A percentile compares a stretch with the other conserved stretches of the same genome.
Conservation (phyloP, 2,797 vertebrate genomes). For the Peromyscus melanophrys region DNA sequence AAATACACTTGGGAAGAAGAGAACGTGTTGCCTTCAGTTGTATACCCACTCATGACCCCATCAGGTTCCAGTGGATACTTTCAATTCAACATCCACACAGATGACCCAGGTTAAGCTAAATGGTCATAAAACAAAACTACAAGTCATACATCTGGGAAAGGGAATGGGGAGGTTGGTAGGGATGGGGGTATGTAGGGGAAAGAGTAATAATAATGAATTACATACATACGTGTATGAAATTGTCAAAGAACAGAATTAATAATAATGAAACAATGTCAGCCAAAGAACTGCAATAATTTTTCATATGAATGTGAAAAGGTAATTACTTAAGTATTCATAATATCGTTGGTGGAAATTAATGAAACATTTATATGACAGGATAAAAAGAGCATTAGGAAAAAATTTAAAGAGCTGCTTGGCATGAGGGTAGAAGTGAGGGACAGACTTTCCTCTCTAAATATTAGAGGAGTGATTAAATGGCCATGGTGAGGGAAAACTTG, state of each 20-base stretch:
- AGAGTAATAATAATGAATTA: neutral
- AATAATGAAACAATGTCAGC: neutral
- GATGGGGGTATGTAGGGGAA: neutral
- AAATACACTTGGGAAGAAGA: neutral
- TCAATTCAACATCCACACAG: neutral
- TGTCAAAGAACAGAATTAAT: neutral
- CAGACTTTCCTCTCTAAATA: constrained; percentile 23
- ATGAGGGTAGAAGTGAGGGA: neutral
- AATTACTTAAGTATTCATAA: constrained; percentile 45
- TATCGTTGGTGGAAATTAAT: constrained; percentile 43
- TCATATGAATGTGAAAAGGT: constrained; percentile 28
- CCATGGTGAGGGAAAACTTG: neutral
- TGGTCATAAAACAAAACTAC: neutral
- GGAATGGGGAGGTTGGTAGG: neutral
- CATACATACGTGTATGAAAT: neutral
- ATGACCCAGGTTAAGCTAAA: neutral
- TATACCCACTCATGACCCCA: neutral
- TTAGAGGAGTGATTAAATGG: constrained; percentile 22
- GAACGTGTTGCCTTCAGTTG: neutral
- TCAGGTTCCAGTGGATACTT: neutral
- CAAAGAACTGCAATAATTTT: constrained; percentile 8
- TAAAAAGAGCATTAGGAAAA: constrained; percentile 18
- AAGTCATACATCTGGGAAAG: neutral
- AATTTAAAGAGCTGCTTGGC: neutral
- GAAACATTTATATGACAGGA: constrained; percentile 28